Evolutionary conservation across 2,888 invertebrate genomes (phyloP).

Genomic region (Mythimna loreyi): DNA sequence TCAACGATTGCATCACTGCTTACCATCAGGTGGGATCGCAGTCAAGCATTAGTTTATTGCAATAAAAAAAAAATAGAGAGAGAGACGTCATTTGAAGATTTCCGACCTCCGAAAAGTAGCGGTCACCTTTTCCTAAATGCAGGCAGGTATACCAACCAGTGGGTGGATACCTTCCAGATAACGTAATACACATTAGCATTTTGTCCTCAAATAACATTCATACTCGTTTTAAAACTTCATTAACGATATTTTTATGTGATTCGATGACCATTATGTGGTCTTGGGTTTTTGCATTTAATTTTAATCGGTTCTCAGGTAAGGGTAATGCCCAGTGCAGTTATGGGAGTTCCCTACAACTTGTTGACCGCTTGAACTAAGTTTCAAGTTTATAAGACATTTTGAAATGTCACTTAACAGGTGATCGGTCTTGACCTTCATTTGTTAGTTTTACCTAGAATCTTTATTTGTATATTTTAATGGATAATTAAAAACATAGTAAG

Average conservation of each 20-base stretch:
- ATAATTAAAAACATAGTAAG: too few species aligned
- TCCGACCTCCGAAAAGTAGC: neutral
- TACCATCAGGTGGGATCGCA: too few species aligned
- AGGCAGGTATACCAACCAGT: neutral
- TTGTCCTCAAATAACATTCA: neutral
- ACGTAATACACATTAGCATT: neutral
- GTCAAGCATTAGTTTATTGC: too few species aligned
- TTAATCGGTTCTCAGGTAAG: neutral
- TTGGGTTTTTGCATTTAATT: conserved; percentile 1
- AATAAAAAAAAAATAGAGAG: too few species aligned
- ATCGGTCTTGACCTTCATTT: conserved; percentile 4
- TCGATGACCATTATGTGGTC: conserved; percentile 30
- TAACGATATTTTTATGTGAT: neutral
- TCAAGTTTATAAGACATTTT: conserved; percentile 7
- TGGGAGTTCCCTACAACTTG: conserved; percentile 11
- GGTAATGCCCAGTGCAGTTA: neutral
- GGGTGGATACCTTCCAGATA: neutral
- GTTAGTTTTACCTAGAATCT: too few species aligned
- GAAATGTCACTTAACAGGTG: too few species aligned
- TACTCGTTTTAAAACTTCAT: conserved; percentile 7
- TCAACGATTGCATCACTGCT: too few species aligned
- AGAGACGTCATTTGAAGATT: neutral
- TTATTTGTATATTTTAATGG: too few species aligned
- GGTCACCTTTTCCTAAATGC: neutral
- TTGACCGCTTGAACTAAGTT: conserved; percentile 2